These are phyloP conservation scores for Zaprionus nigranus DNA, from an alignment of 1,140 invertebrate species.

Conservation along the genomic window DNA sequence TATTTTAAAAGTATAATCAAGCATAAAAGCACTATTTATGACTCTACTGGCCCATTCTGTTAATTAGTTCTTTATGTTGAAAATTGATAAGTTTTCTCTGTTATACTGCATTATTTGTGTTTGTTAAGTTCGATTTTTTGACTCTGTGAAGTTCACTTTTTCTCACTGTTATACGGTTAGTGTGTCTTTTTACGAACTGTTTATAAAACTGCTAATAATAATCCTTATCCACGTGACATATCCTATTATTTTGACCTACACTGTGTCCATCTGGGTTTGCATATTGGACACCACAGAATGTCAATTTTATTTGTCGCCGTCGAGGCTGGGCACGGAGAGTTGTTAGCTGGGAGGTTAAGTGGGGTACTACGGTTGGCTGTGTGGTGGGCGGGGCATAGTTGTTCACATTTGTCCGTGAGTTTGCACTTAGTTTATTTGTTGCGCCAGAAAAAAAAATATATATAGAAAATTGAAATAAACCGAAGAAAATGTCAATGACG, in stretches of 20 bases:
- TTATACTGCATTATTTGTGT: not conserved
- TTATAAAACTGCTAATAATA: not conserved
- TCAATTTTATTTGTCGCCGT: conserved; percentile 73
- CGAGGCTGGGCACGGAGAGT: not conserved
- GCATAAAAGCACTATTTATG: too few species aligned
- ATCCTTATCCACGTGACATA: not conserved
- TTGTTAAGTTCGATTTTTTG: not conserved
- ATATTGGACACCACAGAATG: conserved; percentile 73
- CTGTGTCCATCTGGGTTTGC: conserved; percentile 56
- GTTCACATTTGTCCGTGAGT: conserved; percentile 43
- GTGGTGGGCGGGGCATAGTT: not conserved
- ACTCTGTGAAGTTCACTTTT: too few species aligned
- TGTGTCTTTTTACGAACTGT: not conserved
- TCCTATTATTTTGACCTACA: conserved; percentile 5
- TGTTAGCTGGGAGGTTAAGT: conserved; percentile 7
- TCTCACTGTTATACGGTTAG: not conserved
- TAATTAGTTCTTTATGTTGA: too few species aligned
- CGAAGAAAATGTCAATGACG: conserved; percentile 78
- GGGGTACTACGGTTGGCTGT: not conserved
- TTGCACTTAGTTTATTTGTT: conserved; percentile 81
- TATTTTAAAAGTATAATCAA: too few species aligned
- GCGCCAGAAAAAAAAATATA: conserved; percentile 43
- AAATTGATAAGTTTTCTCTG: too few species aligned
- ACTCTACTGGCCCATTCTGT: too few species aligned
- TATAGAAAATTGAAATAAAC: conserved; percentile 78